Conservation (phyloP, 2,113 vertebrate genomes). For the Cephalopholis sonnerati region DNA sequence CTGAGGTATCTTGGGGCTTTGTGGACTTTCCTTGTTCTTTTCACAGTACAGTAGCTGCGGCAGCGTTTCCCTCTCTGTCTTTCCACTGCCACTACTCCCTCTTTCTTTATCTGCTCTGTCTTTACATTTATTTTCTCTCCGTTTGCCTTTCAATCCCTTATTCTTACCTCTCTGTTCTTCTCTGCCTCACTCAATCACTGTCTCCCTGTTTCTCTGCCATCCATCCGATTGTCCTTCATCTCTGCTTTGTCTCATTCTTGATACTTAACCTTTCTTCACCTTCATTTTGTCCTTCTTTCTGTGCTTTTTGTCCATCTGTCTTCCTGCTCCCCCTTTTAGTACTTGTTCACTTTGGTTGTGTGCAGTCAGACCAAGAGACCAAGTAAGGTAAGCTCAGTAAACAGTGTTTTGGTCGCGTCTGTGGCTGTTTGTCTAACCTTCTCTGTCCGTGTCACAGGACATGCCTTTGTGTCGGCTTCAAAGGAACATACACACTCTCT, state of each 20-base stretch:
- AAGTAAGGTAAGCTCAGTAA: constrained; percentile 28
- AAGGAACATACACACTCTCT: constrained; percentile 45
- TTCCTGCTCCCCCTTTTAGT: neutral
- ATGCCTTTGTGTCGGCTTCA: constrained; percentile 66
- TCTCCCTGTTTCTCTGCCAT: constrained; percentile 11
- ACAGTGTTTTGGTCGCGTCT: constrained; percentile 48
- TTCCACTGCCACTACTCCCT: neutral
- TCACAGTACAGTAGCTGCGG: constrained; percentile 20
- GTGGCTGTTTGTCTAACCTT: constrained; percentile 70
- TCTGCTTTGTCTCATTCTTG: neutral
- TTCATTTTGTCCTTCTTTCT: constrained; percentile 21
- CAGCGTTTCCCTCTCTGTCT: constrained; percentile 1
- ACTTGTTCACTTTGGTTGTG: constrained; percentile 10
- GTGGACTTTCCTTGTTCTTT: constrained; percentile 52
- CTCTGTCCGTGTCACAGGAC: constrained; percentile 70
- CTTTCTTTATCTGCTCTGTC: constrained; percentile 15
- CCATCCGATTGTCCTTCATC: constrained; percentile 8
- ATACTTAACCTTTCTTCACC: constrained; percentile 32
- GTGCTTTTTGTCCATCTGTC: neutral
- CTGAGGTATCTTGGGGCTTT: constrained; percentile 43
- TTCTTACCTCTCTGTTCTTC: constrained; percentile 9
- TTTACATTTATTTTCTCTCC: neutral
- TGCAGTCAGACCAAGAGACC: constrained; percentile 7
- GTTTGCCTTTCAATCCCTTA: neutral
- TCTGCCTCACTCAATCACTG: constrained; percentile 10